A percentile compares a stretch with the other conserved stretches of the same genome.
phyloP scores from a whole-genome alignment of 2,797 vertebrate species.

The Varecia variegata region DNA sequence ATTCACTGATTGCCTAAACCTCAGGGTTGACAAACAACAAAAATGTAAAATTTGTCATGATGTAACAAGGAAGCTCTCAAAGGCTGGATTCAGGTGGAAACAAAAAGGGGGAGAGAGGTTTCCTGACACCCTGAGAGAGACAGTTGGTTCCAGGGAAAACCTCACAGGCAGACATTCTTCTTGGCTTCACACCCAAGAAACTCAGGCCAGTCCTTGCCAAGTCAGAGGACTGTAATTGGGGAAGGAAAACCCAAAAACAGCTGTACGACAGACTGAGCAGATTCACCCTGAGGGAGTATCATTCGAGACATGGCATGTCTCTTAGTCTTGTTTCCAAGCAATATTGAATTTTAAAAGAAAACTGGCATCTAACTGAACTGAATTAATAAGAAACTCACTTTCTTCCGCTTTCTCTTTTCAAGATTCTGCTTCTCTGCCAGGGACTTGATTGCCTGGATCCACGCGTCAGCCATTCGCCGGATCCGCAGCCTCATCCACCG shows the following conservation, averaged over 20 bases:
- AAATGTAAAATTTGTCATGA: neutral
- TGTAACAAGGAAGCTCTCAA: neutral
- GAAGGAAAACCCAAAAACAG: neutral
- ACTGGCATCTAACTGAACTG: constrained; percentile 17
- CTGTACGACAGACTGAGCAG: neutral
- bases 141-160: neutral
- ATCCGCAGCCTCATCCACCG: constrained; percentile 99
- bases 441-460: constrained; percentile 94
- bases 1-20: neutral
- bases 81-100: neutral
- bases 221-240: neutral
- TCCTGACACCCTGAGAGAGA: neutral
- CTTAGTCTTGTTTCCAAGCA: constrained; percentile 47
- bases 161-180: neutral
- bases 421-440: constrained; percentile 95
- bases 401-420: constrained; percentile 92
- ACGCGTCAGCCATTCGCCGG: constrained; percentile 95
- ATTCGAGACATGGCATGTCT: constrained; percentile 11
- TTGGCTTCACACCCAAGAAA: neutral
- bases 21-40: neutral
- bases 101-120: neutral
- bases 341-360: constrained; percentile 48
- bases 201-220: neutral
- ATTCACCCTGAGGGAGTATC: neutral
- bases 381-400: constrained; percentile 85